Evolutionary conservation across 2,113 vertebrate genomes (phyloP).

Genomic region (Oncorhynchus tshawytscha): DNA sequence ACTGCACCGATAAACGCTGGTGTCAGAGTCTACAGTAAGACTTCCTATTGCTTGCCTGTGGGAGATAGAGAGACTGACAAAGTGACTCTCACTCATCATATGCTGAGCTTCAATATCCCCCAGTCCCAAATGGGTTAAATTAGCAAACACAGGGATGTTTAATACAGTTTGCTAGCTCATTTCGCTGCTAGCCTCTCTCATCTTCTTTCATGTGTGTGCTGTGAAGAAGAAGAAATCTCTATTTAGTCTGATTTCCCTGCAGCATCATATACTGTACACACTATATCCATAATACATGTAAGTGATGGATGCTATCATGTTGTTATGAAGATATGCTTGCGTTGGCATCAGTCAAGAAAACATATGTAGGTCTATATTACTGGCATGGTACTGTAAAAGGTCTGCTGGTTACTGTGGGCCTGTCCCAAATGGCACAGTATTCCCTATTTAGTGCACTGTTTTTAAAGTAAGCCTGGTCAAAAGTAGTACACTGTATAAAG

Average conservation of each 20-base stretch:
- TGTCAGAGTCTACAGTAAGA: conserved; percentile 12
- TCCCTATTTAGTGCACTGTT: too few species aligned
- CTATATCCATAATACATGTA: conserved; percentile 32
- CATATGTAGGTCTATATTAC: neutral
- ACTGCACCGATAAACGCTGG: neutral
- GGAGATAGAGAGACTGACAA: conserved; percentile 20
- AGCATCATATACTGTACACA: conserved; percentile 13
- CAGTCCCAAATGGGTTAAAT: conserved; percentile 30
- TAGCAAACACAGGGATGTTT: conserved; percentile 15
- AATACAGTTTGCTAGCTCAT: neutral
- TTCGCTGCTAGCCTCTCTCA: neutral
- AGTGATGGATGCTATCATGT: conserved; percentile 24
- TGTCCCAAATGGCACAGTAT: too few species aligned
- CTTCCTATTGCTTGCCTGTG: neutral
- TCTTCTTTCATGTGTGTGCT: neutral
- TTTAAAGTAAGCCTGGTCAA: too few species aligned
- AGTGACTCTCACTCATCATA: conserved; percentile 31
- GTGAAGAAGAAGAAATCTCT: neutral
- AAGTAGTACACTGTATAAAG: too few species aligned
- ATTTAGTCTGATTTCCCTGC: neutral
- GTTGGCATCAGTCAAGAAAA: neutral
- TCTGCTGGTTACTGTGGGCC: neutral
- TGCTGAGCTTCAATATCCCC: conserved; percentile 19
- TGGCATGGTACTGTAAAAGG: neutral
- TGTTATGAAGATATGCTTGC: too few species aligned